A percentile compares a stretch with the other conserved stretches of the same genome.
phyloP scores from a whole-genome alignment of 2,797 vertebrate species.

The Danio tinwini region DNA sequence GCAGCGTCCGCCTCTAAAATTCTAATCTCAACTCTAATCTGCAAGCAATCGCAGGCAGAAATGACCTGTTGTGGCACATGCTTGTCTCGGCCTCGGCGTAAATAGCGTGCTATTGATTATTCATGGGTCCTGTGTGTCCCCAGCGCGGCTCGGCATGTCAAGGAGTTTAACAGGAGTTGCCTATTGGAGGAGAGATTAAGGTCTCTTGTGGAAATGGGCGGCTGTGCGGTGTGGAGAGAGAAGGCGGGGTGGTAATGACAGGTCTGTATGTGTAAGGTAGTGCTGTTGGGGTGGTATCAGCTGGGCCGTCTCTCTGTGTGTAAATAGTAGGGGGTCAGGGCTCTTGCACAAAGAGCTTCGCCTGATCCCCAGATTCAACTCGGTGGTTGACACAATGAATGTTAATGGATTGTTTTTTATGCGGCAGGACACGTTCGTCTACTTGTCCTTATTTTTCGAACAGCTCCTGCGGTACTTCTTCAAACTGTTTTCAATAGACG shows the following conservation, averaged over 20 bases:
- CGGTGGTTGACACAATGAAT: slow-evolving; percentile 40
- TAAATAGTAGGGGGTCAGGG: slow-evolving; percentile 78
- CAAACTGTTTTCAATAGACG: background rate
- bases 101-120: slow-evolving; percentile 75
- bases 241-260: slow-evolving; percentile 70
- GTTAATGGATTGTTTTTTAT: slow-evolving; percentile 45
- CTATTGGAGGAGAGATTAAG: slow-evolving; percentile 76
- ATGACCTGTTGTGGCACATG: slow-evolving; percentile 64
- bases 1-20: slow-evolving; percentile 50
- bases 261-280: slow-evolving; percentile 76
- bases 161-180: slow-evolving; percentile 69
- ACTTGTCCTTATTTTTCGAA: slow-evolving; percentile 24
- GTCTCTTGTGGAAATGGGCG: slow-evolving; percentile 76
- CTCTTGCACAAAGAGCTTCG: slow-evolving; percentile 75
- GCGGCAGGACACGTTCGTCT: slow-evolving; percentile 6
- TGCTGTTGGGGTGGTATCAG: slow-evolving; percentile 77
- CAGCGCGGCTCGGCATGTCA: slow-evolving; percentile 53
- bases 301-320: slow-evolving; percentile 77
- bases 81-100: slow-evolving; percentile 46
- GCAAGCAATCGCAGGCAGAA: slow-evolving; percentile 66
- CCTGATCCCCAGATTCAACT: slow-evolving; percentile 74
- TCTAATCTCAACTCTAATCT: slow-evolving; percentile 74
- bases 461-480: background rate
- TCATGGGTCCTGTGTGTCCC: slow-evolving; percentile 64
- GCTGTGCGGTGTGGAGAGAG: slow-evolving; percentile 64